phyloP scores from a whole-genome alignment of 2,888 invertebrate species.

The Steromphala cineraria region DNA sequence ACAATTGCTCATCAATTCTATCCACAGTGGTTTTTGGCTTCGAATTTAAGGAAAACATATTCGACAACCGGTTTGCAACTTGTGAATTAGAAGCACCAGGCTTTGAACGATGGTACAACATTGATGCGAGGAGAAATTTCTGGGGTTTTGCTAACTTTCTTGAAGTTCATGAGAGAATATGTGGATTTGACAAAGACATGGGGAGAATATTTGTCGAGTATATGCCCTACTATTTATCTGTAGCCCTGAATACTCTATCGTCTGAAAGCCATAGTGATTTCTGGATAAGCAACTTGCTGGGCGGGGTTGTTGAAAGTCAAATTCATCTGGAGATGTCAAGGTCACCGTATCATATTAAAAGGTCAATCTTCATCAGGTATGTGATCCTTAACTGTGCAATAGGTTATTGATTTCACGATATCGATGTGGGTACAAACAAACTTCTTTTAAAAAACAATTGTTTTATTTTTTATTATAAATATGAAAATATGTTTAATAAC shows the following conservation, averaged over 20 bases:
- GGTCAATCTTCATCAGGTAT: conserved; percentile 16
- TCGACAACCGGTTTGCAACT: not conserved
- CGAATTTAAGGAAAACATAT: conserved; percentile 27
- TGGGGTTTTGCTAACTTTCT: conserved; percentile 10
- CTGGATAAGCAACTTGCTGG: not conserved
- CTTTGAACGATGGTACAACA: not conserved
- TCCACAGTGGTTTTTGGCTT: not conserved
- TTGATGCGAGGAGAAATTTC: conserved; percentile 28
- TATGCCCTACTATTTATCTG: conserved; percentile 28
- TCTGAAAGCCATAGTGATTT: not conserved
- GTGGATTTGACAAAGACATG: conserved; percentile 37
- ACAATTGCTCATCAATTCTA: not conserved
- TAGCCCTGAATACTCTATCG: not conserved
- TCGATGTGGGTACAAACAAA: too few species aligned
- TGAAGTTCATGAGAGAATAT: conserved; percentile 21
- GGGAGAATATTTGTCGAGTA: conserved; percentile 17
- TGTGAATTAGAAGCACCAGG: not conserved
- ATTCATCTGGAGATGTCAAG: not conserved
- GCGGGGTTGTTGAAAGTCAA: not conserved
- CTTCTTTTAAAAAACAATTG: too few species aligned
- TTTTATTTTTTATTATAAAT: too few species aligned
- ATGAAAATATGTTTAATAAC: too few species aligned
- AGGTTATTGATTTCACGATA: too few species aligned
- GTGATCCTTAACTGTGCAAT: not conserved
- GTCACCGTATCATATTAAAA: not conserved